Percentiles rank a stretch among this genome's conserved stretches.
Evolutionary conservation across 2,797 vertebrate genomes (phyloP).

Genomic region (Cyprinodon diabolis): DNA sequence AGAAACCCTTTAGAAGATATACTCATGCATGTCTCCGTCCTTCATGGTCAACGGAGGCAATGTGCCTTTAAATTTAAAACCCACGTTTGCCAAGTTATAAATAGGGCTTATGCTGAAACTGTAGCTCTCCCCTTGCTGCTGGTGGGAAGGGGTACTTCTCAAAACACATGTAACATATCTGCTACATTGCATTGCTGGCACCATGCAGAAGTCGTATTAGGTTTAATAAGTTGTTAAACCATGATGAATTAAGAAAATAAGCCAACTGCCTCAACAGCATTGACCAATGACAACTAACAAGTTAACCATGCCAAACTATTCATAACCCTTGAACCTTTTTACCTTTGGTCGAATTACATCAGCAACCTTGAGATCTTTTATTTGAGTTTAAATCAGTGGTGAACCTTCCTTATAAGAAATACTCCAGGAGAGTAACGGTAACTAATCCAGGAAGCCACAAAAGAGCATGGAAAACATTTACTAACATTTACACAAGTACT

Average conservation of each 20-base stretch:
- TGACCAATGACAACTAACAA: neutral
- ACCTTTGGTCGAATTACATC: neutral
- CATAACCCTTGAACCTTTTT: neutral
- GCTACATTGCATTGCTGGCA: conserved; percentile 20
- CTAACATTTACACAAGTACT: neutral
- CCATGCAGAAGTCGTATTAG: conserved; percentile 43
- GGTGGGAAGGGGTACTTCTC: conserved; percentile 34
- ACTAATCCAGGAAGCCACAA: neutral
- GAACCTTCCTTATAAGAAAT: neutral
- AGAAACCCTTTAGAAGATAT: neutral
- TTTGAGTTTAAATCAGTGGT: neutral
- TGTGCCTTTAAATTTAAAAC: conserved; percentile 75
- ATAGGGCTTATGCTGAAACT: conserved; percentile 73
- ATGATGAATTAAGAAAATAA: conserved; percentile 27
- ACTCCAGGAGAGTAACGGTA: neutral
- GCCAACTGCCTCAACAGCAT: conserved; percentile 1
- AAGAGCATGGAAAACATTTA: neutral
- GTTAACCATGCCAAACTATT: neutral
- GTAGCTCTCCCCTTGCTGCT: conserved; percentile 44
- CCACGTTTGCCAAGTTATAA: conserved; percentile 67
- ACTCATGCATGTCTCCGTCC: neutral
- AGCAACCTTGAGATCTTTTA: neutral
- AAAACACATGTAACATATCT: conserved; percentile 22
- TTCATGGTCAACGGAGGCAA: conserved; percentile 14
- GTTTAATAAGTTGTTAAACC: conserved; percentile 52